Conservation (phyloP, 2,113 vertebrate species). For the Cheirogaleus medius region DNA sequence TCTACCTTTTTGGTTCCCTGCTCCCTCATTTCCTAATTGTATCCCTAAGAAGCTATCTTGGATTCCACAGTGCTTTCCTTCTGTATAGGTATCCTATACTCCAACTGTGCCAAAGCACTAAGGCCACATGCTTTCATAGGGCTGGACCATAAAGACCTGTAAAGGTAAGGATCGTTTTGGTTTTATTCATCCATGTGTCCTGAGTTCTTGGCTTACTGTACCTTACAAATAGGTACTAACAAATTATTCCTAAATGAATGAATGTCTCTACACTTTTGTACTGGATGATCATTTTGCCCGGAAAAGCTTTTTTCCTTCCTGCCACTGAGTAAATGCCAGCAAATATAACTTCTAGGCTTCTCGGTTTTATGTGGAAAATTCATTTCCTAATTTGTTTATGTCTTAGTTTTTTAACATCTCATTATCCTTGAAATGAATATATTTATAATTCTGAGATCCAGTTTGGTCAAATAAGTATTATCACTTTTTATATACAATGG, state of each 20-base stretch:
- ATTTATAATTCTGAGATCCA: slow-evolving; percentile 17
- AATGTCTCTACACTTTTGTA: neutral
- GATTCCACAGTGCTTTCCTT: neutral
- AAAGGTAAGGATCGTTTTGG: neutral
- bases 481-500: neutral
- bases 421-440: slow-evolving; percentile 9
- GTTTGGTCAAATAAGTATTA: neutral
- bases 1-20: neutral
- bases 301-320: neutral
- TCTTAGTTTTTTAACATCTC: slow-evolving; percentile 44
- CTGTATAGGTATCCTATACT: neutral
- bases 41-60: neutral
- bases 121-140: neutral
- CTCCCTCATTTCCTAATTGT: neutral
- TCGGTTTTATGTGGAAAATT: neutral
- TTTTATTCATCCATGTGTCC: neutral
- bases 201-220: neutral
- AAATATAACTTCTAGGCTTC: neutral
- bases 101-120: neutral
- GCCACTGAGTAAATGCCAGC: neutral
- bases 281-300: neutral
- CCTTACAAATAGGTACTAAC: neutral
- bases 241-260: neutral
- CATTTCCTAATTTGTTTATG: slow-evolving; percentile 32
- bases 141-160: neutral